Conservation (phyloP, 1,140 invertebrate genomes). For the Leptonema lineaticorne region DNA sequence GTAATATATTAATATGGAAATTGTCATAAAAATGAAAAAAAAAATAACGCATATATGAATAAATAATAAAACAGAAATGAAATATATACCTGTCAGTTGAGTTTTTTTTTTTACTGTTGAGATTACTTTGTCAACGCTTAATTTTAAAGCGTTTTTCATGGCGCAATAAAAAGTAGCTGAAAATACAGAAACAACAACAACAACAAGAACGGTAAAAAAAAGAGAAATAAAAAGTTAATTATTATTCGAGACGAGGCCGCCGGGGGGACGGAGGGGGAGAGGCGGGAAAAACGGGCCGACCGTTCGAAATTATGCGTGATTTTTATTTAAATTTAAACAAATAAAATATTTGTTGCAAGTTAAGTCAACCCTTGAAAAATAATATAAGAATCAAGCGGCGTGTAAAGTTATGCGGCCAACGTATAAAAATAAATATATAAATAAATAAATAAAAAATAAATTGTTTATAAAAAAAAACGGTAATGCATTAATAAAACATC, state of each 20-base stretch:
- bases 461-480: slow-evolving; percentile 6
- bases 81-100: slow-evolving; percentile 10
- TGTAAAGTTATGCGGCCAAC: no score
- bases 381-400: background rate
- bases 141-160: slow-evolving; percentile 2
- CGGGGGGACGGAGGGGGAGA: no score
- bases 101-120: slow-evolving; percentile 15
- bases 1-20: slow-evolving; percentile 13
- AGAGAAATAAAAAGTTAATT: no score
- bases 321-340: slow-evolving; percentile 2
- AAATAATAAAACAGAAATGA: slow-evolving; percentile 2
- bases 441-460: no score
- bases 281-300: no score
- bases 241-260: no score
- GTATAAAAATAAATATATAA: no score
- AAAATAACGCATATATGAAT: no score
- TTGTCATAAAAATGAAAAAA: slow-evolving; percentile 8
- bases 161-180: no score
- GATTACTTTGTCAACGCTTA: slow-evolving; percentile 15
- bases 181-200: background rate
- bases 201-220: no score
- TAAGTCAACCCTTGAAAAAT: background rate
- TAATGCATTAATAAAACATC: slow-evolving; percentile 5
- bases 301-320: slow-evolving; percentile 7
- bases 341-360: slow-evolving; percentile 14